Percentiles rank a stretch among this genome's conserved stretches.
Conservation (phyloP, 2,113 vertebrate genomes). For the Caranx melampygus region DNA sequence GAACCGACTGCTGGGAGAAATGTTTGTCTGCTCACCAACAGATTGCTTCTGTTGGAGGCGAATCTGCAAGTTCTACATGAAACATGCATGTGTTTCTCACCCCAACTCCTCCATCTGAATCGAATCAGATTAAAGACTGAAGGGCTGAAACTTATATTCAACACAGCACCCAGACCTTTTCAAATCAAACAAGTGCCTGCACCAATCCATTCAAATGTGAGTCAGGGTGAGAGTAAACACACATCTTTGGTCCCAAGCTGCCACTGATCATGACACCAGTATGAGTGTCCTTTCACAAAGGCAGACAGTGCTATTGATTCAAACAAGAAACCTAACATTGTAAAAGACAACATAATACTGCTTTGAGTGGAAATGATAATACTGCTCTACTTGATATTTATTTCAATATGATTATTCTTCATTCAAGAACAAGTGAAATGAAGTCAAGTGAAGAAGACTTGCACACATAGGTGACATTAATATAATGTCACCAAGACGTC, state of each 20-base stretch:
- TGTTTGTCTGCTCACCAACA: background rate
- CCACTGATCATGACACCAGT: background rate
- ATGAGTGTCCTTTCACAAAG: background rate
- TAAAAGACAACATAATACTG: background rate
- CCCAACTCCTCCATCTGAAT: constrained; percentile 3
- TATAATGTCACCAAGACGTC: background rate
- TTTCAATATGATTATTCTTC: background rate
- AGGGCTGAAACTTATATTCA: background rate
- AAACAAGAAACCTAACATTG: background rate
- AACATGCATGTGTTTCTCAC: constrained; percentile 9
- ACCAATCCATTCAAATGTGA: constrained; percentile 31
- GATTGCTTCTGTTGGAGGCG: background rate
- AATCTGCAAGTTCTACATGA: background rate
- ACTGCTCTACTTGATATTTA: background rate
- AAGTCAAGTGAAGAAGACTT: too few relatives aligned
- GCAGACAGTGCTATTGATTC: background rate
- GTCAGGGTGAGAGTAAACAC: constrained; percentile 3
- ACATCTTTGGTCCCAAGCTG: constrained; percentile 15
- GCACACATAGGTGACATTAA: too few relatives aligned
- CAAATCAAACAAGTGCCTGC: constrained; percentile 33
- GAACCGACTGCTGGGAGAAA: background rate
- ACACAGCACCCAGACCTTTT: constrained; percentile 8
- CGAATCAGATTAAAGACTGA: constrained; percentile 38
- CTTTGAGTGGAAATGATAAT: background rate
- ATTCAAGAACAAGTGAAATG: too few relatives aligned